These are phyloP conservation scores for Lynx canadensis DNA, from an alignment of 2,113 vertebrate genomes.

Conservation along the genomic window DNA sequence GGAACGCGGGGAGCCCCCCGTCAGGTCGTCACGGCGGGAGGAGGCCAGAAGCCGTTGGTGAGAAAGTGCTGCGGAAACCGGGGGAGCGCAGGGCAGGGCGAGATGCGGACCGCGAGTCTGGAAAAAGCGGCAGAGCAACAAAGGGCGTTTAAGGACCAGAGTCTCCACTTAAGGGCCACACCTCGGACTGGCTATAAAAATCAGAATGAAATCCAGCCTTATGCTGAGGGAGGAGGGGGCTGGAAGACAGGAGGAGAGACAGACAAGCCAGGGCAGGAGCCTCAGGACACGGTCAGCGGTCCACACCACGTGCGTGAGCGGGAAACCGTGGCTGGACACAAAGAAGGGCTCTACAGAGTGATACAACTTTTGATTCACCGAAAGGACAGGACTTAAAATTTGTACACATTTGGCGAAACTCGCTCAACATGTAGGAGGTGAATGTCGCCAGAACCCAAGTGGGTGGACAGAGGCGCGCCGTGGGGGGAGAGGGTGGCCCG, in stretches of 20 bases:
- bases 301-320: fast-evolving
- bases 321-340: fast-evolving
- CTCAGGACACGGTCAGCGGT: neutral
- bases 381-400: neutral
- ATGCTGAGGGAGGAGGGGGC: neutral
- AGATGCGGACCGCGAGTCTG: neutral
- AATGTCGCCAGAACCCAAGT: fast-evolving
- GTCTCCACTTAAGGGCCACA: neutral
- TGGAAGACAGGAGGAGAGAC: too few relatives aligned
- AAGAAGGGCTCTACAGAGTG: fast-evolving
- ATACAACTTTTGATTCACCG: fast-evolving
- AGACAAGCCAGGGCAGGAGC: too few relatives aligned
- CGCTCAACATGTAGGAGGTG: fast-evolving
- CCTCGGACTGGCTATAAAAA: neutral
- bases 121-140: neutral
- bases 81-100: fast-evolving
- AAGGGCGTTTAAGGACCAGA: too few relatives aligned
- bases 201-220: neutral
- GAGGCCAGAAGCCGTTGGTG: neutral
- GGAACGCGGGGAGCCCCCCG: fast-evolving
- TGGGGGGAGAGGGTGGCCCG: fast-evolving
- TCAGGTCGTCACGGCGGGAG: fast-evolving
- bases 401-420: fast-evolving
- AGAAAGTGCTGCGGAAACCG: neutral
- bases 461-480: fast-evolving